These are phyloP conservation scores for Melanchra persicariae DNA, from an alignment of 2,888 invertebrate genomes.

Conservation along the genomic window DNA sequence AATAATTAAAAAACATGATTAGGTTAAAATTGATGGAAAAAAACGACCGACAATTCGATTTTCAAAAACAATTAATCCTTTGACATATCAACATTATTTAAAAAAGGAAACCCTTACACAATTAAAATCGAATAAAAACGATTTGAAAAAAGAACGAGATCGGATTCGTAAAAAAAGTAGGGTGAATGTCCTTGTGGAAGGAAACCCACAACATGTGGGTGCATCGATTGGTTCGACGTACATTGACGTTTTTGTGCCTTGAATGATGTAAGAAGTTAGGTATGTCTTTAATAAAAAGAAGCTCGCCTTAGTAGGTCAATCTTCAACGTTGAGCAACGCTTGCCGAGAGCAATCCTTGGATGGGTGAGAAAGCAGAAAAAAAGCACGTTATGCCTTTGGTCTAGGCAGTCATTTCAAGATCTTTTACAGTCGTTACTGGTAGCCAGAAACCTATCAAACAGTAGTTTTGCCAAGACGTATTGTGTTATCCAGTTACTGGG, in stretches of 20 bases:
- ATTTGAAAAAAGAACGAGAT: slow-evolving; percentile 80
- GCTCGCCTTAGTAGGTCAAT: neutral
- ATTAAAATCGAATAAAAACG: slow-evolving; percentile 84
- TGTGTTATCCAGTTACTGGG: too few relatives aligned
- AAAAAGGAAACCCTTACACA: slow-evolving; percentile 81
- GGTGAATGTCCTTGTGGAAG: slow-evolving; percentile 85
- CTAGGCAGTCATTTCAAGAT: neutral
- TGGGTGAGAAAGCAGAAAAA: too few relatives aligned
- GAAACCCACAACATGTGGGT: slow-evolving; percentile 64
- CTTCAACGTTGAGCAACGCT: too few relatives aligned
- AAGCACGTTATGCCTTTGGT: neutral
- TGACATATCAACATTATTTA: slow-evolving; percentile 82
- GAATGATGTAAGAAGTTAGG: neutral
- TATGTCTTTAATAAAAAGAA: neutral
- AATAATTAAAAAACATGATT: slow-evolving; percentile 9
- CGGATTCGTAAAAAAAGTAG: slow-evolving; percentile 81
- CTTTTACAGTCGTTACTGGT: neutral
- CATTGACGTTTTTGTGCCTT: slow-evolving; percentile 65
- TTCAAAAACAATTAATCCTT: slow-evolving; percentile 82
- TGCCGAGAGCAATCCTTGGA: too few relatives aligned
- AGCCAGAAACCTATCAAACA: too few relatives aligned
- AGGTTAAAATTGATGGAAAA: neutral
- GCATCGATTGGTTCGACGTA: slow-evolving; percentile 63
- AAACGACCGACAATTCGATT: slow-evolving; percentile 57
- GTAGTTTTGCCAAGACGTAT: too few relatives aligned